Percentiles rank a stretch among this genome's conserved stretches.
Conservation (phyloP, 1,140 invertebrate species). For the Eupristina koningsbergeri region DNA sequence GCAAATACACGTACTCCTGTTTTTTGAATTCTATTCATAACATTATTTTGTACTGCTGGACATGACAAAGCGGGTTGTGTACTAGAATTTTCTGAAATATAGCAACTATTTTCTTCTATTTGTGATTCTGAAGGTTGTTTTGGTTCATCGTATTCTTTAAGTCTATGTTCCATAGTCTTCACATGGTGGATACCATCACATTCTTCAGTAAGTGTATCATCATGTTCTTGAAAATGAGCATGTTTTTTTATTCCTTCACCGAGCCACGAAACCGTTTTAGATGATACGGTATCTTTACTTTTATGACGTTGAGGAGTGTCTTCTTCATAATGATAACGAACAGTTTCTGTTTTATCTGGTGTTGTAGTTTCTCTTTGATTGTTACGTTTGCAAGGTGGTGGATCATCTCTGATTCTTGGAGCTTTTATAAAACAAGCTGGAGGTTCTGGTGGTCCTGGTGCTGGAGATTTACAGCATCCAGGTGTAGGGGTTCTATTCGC, state of each 20-base stretch:
- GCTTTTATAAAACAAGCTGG: slow-evolving; percentile 59
- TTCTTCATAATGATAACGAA: slow-evolving; percentile 63
- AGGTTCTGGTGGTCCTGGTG: slow-evolving; percentile 57
- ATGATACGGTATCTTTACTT: slow-evolving; percentile 53
- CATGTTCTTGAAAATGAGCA: slow-evolving; percentile 47
- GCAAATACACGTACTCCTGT: slow-evolving; percentile 59
- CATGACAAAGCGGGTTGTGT: slow-evolving; percentile 58
- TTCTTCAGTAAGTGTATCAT: slow-evolving; percentile 59
- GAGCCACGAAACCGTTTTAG: slow-evolving; percentile 43
- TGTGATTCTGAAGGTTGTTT: slow-evolving; percentile 16
- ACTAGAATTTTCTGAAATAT: slow-evolving; percentile 58
- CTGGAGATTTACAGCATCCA: slow-evolving; percentile 60
- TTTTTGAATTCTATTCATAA: slow-evolving; percentile 58
- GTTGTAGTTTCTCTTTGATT: slow-evolving; percentile 34
- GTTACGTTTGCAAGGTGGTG: slow-evolving; percentile 51
- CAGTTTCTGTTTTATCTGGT: slow-evolving; percentile 50
- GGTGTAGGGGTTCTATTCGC: slow-evolving; percentile 66
- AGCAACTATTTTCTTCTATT: slow-evolving; percentile 57
- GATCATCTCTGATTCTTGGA: slow-evolving; percentile 59
- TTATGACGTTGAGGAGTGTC: slow-evolving; percentile 63
- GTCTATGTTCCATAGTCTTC: slow-evolving; percentile 42
- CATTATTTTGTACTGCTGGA: slow-evolving; percentile 55
- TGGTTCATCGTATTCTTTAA: slow-evolving; percentile 49
- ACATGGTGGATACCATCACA: slow-evolving; percentile 42
- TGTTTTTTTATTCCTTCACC: slow-evolving; percentile 32